Conservation (phyloP, 2,888 invertebrate species). For the Schrankia costaestrigalis region DNA sequence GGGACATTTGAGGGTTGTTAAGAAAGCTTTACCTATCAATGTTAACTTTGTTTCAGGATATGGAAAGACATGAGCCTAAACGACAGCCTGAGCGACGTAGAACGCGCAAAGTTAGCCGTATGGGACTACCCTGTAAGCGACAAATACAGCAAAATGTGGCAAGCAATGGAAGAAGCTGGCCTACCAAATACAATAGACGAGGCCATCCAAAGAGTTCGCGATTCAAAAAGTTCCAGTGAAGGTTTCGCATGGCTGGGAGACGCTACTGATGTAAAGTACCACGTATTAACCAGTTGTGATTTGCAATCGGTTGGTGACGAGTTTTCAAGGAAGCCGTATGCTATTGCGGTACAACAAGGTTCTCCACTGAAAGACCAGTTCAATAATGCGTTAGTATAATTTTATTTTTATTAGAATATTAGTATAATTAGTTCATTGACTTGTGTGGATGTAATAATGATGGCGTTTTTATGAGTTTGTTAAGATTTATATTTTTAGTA, state of each 20-base stretch:
- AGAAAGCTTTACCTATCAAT: no score
- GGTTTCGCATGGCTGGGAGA: conserved; percentile 95
- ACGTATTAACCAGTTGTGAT: conserved; percentile 90
- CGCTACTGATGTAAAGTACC: conserved; percentile 91
- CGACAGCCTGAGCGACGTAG: conserved; percentile 93
- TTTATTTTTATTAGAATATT: neutral
- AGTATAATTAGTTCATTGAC: no score
- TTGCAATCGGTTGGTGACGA: conserved; percentile 97
- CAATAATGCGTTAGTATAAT: conserved; percentile 92
- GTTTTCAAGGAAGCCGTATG: conserved; percentile 98
- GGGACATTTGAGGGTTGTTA: no score
- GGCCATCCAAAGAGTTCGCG: conserved; percentile 85
- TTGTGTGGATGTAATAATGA: no score
- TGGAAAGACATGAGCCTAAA: conserved; percentile 99
- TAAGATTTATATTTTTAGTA: no score
- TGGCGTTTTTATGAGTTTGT: no score
- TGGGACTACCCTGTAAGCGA: conserved; percentile 99
- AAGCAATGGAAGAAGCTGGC: conserved; percentile 92
- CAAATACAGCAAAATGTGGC: conserved; percentile 99
- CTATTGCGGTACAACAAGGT: conserved; percentile 97
- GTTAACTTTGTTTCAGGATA: conserved; percentile 81
- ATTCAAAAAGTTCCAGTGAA: conserved; percentile 85
- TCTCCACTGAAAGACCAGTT: conserved; percentile 96
- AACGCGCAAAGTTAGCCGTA: conserved; percentile 95
- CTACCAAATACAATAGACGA: conserved; percentile 90